Evolutionary conservation across 1,140 invertebrate genomes (phyloP).

Genomic region (Oppia nitens): DNA sequence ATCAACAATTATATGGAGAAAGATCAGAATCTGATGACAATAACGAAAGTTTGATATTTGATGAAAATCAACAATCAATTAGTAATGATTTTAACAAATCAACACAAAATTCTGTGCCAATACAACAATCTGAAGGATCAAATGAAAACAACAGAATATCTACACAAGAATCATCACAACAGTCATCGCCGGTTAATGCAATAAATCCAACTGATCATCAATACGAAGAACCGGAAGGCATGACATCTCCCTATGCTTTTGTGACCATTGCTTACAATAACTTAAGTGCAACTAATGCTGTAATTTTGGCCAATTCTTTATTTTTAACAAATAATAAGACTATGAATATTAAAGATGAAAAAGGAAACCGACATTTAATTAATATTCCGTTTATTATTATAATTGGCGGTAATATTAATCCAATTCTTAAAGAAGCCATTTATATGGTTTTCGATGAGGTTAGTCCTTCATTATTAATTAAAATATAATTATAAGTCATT

Average conservation of each 20-base stretch:
- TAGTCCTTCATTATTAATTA: neutral
- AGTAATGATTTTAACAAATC: neutral
- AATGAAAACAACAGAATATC: neutral
- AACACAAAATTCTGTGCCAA: neutral
- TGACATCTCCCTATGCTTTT: slow-evolving; percentile 5
- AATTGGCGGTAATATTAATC: neutral
- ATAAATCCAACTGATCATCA: neutral
- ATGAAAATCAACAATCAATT: neutral
- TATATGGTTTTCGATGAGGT: slow-evolving; percentile 10
- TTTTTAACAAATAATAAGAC: slow-evolving; percentile 6
- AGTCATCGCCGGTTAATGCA: neutral
- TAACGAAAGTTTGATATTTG: too few relatives aligned
- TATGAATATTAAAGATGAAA: neutral
- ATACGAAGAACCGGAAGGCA: neutral
- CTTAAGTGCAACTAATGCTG: slow-evolving; percentile 10
- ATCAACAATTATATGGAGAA: too few relatives aligned
- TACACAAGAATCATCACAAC: neutral
- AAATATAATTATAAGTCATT: neutral
- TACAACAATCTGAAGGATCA: neutral
- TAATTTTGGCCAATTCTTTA: slow-evolving; percentile 12
- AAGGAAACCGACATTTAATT: neutral
- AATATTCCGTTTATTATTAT: slow-evolving; percentile 8
- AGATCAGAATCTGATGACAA: too few relatives aligned
- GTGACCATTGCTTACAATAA: slow-evolving; percentile 11
- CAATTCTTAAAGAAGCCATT: neutral